phyloP scores from a whole-genome alignment of 2,113 vertebrate genomes.

The Gadus macrocephalus region DNA sequence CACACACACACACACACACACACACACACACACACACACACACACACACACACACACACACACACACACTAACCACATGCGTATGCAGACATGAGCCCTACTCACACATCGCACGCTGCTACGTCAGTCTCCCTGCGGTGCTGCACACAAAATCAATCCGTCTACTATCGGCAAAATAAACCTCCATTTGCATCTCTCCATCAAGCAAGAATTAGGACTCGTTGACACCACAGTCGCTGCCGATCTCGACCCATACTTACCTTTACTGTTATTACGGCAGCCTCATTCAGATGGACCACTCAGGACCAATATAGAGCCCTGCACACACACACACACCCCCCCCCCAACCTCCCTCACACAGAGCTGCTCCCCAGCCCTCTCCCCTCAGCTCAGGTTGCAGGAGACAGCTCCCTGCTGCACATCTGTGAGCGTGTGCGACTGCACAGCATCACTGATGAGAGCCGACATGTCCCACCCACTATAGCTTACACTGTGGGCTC shows the following conservation, averaged over 20 bases:
- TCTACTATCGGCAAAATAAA: too few species aligned
- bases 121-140: background rate
- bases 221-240: too few species aligned
- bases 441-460: conserved; percentile 32
- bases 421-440: conserved; percentile 39
- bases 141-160: conserved; percentile 2
- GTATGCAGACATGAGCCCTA: background rate
- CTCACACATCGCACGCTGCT: conserved; percentile 7
- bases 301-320: too few species aligned
- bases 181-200: background rate
- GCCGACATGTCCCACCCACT: conserved; percentile 53
- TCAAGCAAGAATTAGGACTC: background rate
- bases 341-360: background rate
- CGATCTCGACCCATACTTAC: background rate
- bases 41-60: conserved; percentile 6
- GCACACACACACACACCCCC: background rate
- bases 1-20: conserved; percentile 10
- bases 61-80: too few species aligned
- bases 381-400: background rate
- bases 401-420: conserved; percentile 45
- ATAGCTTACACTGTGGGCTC: conserved; percentile 23
- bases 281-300: background rate
- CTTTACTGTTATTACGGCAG: background rate
- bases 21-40: conserved; percentile 24
- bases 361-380: background rate